Base-by-base conservation (phyloP, 2,888 invertebrate species). In the Ametastegia equiseti region DNA sequence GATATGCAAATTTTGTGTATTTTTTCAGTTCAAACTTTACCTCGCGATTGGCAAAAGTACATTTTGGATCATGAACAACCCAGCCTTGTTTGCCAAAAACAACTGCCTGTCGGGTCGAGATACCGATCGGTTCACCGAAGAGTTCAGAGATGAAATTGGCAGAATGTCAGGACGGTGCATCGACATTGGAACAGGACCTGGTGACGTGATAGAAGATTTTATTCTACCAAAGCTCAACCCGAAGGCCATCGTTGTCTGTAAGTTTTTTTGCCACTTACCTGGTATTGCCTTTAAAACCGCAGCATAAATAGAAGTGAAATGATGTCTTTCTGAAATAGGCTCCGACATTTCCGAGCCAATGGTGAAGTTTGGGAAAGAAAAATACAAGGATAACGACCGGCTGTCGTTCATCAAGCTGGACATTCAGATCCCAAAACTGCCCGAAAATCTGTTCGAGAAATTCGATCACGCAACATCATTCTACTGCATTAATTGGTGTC, bases 401-500 rank as follows among this genome's bases (percentile, higher is more conserved):
- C 84, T 93, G 30, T 88, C 90, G 1, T 93, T 92, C 83, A 77
- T 88, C 1, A 87, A 91, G 73, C 88, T 95, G 81, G 95, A 97
- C 86, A 94, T 97, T 54, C 91, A 92, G 65, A 91, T 93, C 0
- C 90, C 92, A 0, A 89, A 92, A 30, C 83, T 95, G 73, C 93
- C 94, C 0, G 88, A 90, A 0, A 91, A 93, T 23, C 86, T 94
- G 69, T 87, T 91, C n/a, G 92, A 91, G 78, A 88, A 91, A 39
- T 97, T 95, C 86, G 93, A 95, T 88, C 95, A 96, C 87, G 93
- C 94, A 0, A 94, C 96, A 79, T 97, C 97, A 0, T 96, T 97
- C 88, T 96, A 96, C 89, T 95, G 96, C 83, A 92, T 97, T 3
- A 96, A 97, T 87, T 97, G 97, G 97, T 94, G 97, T 42, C 94